Evolutionary conservation across 2,113 vertebrate genomes (phyloP), one percentile per base, ranked within the genome.

Genomic region (Ailuropoda melanoleuca): DNA sequence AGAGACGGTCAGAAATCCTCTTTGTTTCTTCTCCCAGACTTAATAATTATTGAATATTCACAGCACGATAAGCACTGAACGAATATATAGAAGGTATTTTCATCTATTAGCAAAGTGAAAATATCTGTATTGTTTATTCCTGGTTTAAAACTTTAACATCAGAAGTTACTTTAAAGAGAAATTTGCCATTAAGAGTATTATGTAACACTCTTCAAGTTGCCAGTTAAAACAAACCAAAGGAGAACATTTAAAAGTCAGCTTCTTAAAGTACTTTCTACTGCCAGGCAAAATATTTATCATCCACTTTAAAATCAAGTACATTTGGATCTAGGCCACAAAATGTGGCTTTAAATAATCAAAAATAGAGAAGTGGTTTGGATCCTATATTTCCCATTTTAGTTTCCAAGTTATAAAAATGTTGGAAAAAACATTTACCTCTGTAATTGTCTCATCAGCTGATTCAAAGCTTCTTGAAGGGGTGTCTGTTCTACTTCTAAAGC

Each of bases 381-480:
- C 34, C 31, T 39, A 19, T 60, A 4, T 50, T 81, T 82, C 81
- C 24, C 58, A 88, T 74, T 97, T 90, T 34, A 92, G 80, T 75
- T 90, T 80, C 78, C 88, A 91, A 21, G n/a, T 60, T 94, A 70
- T 17, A 93, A 94, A 95, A 97, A 93, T 82, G 50, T 4, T 94
- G 62, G 50, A 53, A 95, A 80, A 88, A 50, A 88, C 58, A 97
- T 81, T 98, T 97, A 99, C 99, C 99, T 99, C 97, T 99, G 99
- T n/a, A 99, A 98, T 92, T 99, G 99, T 85, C 99, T 99, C 98
- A 99, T 99, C 88, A 99, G 99, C 89, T 99, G 99, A 98, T 99
- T 99, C 98, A 99, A 98, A 93, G 99, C 99, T 98, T 99, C 99
- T 98, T 99, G 99, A 95, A 99, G 99, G 12, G 99, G 99, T 4